Percentiles rank a stretch among this genome's conserved stretches.
These are phyloP conservation scores for Bos indicus DNA, from an alignment of 2,113 vertebrate genomes.

Conservation along the genomic window DNA sequence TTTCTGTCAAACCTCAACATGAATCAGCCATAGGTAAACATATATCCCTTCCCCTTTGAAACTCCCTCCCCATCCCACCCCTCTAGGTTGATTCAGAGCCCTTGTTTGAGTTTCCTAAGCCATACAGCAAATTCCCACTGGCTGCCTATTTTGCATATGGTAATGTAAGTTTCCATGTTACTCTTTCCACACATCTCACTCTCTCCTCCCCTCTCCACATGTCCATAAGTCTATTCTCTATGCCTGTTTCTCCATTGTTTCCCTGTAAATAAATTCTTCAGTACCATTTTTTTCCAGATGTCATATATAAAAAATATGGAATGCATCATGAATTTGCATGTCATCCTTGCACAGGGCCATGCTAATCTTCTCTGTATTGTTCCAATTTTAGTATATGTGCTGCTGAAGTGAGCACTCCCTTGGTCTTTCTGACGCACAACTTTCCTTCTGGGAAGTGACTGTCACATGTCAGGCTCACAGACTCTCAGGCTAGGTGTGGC, in stretches of 20 bases:
- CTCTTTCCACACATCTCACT: neutral
- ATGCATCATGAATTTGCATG: fast-evolving
- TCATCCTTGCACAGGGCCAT: neutral
- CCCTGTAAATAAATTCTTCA: neutral
- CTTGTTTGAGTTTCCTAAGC: neutral
- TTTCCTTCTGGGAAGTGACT: neutral
- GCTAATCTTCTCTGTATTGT: neutral
- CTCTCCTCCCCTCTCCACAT: neutral
- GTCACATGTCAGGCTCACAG: neutral
- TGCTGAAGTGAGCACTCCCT: neutral
- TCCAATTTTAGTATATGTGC: neutral
- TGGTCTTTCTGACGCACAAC: neutral
- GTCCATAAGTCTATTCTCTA: neutral
- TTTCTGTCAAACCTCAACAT: neutral
- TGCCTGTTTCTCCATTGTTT: neutral
- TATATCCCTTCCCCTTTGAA: neutral
- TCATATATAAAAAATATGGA: neutral
- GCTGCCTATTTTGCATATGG: neutral
- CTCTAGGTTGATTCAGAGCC: neutral
- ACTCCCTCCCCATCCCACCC: neutral
- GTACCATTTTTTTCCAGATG: neutral
- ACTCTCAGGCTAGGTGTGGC: neutral
- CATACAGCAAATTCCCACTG: neutral
- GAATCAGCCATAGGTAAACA: neutral
- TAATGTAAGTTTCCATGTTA: neutral